These are phyloP conservation scores for Eclectus roratus DNA, from an alignment of 2,113 vertebrate genomes.

Conservation along the genomic window DNA sequence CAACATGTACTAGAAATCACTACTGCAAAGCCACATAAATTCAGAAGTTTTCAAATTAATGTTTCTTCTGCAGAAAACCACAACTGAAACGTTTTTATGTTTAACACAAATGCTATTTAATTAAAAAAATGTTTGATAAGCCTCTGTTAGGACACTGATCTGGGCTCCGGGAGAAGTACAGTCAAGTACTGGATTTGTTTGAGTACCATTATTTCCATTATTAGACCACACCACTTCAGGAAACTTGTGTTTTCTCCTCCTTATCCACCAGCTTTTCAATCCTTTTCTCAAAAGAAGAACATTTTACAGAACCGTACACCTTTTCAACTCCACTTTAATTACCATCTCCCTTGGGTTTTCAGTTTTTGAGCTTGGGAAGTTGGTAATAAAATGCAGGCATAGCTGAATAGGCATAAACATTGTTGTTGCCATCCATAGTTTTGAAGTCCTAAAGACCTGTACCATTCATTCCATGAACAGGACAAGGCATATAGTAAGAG, in stretches of 20 bases:
- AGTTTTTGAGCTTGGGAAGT: neutral
- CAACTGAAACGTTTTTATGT: neutral
- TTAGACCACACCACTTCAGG: neutral
- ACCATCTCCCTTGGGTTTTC: neutral
- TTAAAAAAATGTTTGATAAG: neutral
- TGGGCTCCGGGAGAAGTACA: neutral
- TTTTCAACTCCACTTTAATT: neutral
- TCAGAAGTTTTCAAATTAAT: neutral
- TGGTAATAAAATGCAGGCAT: neutral
- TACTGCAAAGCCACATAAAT: neutral
- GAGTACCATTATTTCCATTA: neutral
- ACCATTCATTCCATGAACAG: neutral
- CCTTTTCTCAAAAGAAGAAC: neutral
- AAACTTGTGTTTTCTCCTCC: neutral
- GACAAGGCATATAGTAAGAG: neutral
- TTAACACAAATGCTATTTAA: neutral
- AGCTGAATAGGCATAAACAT: neutral
- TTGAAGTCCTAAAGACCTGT: neutral
- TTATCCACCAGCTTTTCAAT: neutral
- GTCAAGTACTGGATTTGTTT: neutral
- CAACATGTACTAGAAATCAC: neutral
- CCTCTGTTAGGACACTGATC: neutral
- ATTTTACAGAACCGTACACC: neutral
- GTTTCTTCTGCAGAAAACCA: neutral
- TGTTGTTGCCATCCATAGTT: neutral